A percentile compares a stretch with the other conserved stretches of the same genome.
Conservation (phyloP, 2,797 vertebrate genomes). For the Eulemur mongoz region DNA sequence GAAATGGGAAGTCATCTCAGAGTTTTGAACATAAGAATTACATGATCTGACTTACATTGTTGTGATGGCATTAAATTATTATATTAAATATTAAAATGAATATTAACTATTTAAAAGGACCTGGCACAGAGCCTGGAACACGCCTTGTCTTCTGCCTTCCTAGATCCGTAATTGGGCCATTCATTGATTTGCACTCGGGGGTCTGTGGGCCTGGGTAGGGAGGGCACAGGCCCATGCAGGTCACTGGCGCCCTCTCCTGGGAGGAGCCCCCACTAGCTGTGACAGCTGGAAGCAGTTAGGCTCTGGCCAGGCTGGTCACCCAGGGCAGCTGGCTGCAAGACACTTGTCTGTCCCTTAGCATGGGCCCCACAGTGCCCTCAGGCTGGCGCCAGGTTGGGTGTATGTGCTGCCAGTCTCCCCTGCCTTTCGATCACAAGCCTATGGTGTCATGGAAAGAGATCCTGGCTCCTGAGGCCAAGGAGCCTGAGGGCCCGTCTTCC, state of each 20-base stretch:
- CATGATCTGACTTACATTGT: slow-evolving; percentile 56
- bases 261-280: neutral
- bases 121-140: slow-evolving; percentile 64
- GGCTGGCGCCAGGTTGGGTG: neutral
- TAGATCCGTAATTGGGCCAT: neutral
- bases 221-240: neutral
- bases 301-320: neutral
- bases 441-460: slow-evolving; percentile 77
- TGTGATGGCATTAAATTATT: slow-evolving; percentile 71
- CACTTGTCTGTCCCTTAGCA: slow-evolving; percentile 53
- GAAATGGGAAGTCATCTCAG: slow-evolving; percentile 30
- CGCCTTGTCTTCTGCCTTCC: slow-evolving; percentile 63
- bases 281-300: neutral
- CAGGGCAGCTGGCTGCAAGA: slow-evolving; percentile 44
- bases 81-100: slow-evolving; percentile 77
- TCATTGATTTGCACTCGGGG: neutral
- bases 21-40: slow-evolving; percentile 44
- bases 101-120: slow-evolving; percentile 85
- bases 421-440: slow-evolving; percentile 63
- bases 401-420: slow-evolving; percentile 46
- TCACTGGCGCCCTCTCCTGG: slow-evolving; percentile 72
- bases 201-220: neutral
- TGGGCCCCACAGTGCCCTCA: neutral
- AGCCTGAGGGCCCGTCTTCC: neutral
- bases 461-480: slow-evolving; percentile 42